Conservation (phyloP, 1,140 invertebrate species). For the Maconellicoccus hirsutus region DNA sequence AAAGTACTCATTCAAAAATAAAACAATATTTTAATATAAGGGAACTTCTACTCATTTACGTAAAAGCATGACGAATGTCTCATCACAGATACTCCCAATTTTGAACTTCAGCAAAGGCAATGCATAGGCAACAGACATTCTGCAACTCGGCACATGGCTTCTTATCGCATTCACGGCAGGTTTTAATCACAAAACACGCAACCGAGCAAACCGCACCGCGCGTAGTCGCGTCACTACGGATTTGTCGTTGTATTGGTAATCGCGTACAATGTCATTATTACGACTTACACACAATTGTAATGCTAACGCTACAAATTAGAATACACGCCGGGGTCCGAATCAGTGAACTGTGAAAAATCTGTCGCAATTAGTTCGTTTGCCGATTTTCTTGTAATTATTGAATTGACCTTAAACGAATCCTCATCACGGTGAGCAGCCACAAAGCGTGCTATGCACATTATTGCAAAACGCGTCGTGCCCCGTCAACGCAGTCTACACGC, state of each 20-base stretch:
- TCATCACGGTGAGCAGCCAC: not conserved
- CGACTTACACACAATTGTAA: not conserved
- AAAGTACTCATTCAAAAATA: too few species aligned
- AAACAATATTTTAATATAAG: too few species aligned
- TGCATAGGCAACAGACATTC: too few species aligned
- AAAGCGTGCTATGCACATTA: not conserved
- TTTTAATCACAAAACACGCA: too few species aligned
- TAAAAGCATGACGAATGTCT: too few species aligned
- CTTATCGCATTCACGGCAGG: too few species aligned
- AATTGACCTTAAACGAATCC: conserved; percentile 12
- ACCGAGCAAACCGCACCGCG: too few species aligned
- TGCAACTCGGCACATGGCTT: too few species aligned
- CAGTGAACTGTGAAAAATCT: conserved; percentile 18
- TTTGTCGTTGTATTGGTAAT: not conserved
- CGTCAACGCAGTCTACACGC: not conserved
- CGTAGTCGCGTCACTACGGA: too few species aligned
- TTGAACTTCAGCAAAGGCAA: too few species aligned
- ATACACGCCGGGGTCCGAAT: not conserved
- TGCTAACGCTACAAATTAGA: conserved; percentile 2
- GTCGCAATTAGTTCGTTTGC: conserved; percentile 18
- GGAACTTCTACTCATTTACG: too few species aligned
- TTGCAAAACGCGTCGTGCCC: not conserved
- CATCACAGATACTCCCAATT: too few species aligned
- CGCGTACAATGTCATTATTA: not conserved
- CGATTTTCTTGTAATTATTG: conserved; percentile 19